Conservation (phyloP, 2,888 invertebrate species). For the Chalcis sispes region DNA sequence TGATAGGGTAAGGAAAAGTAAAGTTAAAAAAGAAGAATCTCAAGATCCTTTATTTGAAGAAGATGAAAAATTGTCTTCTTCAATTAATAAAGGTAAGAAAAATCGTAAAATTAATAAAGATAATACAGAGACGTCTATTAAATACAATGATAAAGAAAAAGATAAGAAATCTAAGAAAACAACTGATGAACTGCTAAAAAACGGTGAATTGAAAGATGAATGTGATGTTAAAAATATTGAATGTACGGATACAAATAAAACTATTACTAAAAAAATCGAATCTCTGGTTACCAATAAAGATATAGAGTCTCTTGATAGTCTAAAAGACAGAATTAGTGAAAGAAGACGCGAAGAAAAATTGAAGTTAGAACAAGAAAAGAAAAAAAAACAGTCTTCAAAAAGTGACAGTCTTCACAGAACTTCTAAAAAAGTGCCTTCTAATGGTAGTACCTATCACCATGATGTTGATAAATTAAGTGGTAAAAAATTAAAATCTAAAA, state of each 20-base stretch:
- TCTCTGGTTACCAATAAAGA: slow-evolving; percentile 70
- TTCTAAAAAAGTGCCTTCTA: slow-evolving; percentile 76
- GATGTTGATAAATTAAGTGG: slow-evolving; percentile 67
- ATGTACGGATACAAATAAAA: slow-evolving; percentile 65
- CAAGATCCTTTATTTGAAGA: slow-evolving; percentile 54
- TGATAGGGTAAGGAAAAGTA: slow-evolving; percentile 67
- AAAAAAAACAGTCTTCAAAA: slow-evolving; percentile 69
- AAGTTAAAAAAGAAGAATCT: slow-evolving; percentile 65
- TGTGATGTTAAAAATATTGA: slow-evolving; percentile 75
- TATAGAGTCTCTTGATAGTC: slow-evolving; percentile 72
- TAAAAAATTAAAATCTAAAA: slow-evolving; percentile 70
- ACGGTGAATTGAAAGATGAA: slow-evolving; percentile 78
- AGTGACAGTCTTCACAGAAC: slow-evolving; percentile 65
- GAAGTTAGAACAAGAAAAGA: slow-evolving; percentile 70
- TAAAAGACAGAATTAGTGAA: slow-evolving; percentile 73
- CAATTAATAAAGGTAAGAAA: slow-evolving; percentile 62
- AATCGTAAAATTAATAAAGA: slow-evolving; percentile 64
- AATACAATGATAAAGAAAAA: slow-evolving; percentile 60
- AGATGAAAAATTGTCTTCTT: slow-evolving; percentile 32
- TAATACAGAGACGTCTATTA: slow-evolving; percentile 58
- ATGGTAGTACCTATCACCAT: slow-evolving; percentile 71
- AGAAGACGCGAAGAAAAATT: slow-evolving; percentile 71
- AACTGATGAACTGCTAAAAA: slow-evolving; percentile 79
- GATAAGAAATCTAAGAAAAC: slow-evolving; percentile 61
- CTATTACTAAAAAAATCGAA: slow-evolving; percentile 69